These are phyloP conservation scores for Eueides isabella DNA, from an alignment of 1,140 invertebrate genomes.

Conservation along the genomic window DNA sequence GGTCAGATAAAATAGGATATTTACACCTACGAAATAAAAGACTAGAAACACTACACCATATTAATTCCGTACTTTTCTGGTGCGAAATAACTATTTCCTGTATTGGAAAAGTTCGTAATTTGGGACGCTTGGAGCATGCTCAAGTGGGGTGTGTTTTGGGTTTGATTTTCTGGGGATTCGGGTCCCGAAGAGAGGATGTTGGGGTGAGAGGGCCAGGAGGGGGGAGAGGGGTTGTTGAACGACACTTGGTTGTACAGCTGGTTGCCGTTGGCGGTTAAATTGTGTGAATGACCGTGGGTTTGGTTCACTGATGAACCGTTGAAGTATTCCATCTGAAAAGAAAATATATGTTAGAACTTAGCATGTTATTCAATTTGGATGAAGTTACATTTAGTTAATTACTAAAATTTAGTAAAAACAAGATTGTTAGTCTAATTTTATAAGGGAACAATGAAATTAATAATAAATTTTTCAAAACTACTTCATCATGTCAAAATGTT, in stretches of 20 bases:
- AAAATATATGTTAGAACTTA: neutral
- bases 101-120: conserved; percentile 73
- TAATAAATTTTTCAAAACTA: too few relatives aligned
- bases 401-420: too few relatives aligned
- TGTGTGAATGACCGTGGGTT: conserved; percentile 69
- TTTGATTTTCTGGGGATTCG: conserved; percentile 72
- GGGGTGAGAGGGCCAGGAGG: conserved; percentile 71
- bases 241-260: conserved; percentile 78
- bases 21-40: conserved; percentile 55
- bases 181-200: conserved; percentile 73
- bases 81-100: conserved; percentile 74
- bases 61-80: conserved; percentile 81
- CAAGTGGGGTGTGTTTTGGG: conserved; percentile 69
- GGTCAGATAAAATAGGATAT: conserved; percentile 40
- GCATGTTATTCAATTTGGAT: too few relatives aligned
- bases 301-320: conserved; percentile 81
- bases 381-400: too few relatives aligned
- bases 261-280: conserved; percentile 70
- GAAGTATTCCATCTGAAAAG: conserved; percentile 85
- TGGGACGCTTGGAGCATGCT: conserved; percentile 78
- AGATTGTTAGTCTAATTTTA: too few relatives aligned
- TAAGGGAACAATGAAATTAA: too few relatives aligned
- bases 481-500: too few relatives aligned
- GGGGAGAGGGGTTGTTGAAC: conserved; percentile 70
- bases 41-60: conserved; percentile 80